Evolutionary conservation across 2,113 vertebrate genomes (phyloP).

Genomic region (Phylloscopus trochilus): DNA sequence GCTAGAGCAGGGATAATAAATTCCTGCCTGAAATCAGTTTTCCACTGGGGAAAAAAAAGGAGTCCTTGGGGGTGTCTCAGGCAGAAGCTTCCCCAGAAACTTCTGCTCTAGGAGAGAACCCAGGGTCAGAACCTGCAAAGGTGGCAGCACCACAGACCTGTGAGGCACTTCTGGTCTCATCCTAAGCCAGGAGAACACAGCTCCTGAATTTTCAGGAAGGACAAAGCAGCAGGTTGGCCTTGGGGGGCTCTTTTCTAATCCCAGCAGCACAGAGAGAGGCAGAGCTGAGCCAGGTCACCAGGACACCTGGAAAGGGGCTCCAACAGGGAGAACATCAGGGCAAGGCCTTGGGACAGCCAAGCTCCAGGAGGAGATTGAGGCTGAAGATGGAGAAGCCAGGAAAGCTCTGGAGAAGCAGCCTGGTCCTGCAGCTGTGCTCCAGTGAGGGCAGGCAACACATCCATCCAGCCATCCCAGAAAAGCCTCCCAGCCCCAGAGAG

Average conservation of each 20-base stretch:
- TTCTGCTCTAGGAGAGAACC: background rate
- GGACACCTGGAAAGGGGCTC: background rate
- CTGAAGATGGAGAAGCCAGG: background rate
- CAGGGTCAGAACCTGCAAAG: background rate
- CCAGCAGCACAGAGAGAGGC: background rate
- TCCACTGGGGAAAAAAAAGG: fast-evolving
- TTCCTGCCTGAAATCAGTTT: background rate
- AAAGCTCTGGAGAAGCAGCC: background rate
- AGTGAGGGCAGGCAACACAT: background rate
- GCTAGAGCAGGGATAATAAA: background rate
- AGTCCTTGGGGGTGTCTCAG: background rate
- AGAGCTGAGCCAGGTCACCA: background rate
- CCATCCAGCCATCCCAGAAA: background rate
- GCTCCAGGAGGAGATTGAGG: background rate
- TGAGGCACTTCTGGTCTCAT: background rate
- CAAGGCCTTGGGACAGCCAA: background rate
- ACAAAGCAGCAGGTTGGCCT: background rate
- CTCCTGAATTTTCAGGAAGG: background rate
- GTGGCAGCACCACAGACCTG: background rate
- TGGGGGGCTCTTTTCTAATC: background rate
- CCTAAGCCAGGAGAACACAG: background rate
- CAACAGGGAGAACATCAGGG: background rate
- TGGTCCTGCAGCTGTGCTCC: background rate
- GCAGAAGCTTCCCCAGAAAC: background rate
- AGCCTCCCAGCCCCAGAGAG: background rate